Base-by-base conservation (phyloP, 2,888 invertebrate genomes). In the Sericinus montela region DNA sequence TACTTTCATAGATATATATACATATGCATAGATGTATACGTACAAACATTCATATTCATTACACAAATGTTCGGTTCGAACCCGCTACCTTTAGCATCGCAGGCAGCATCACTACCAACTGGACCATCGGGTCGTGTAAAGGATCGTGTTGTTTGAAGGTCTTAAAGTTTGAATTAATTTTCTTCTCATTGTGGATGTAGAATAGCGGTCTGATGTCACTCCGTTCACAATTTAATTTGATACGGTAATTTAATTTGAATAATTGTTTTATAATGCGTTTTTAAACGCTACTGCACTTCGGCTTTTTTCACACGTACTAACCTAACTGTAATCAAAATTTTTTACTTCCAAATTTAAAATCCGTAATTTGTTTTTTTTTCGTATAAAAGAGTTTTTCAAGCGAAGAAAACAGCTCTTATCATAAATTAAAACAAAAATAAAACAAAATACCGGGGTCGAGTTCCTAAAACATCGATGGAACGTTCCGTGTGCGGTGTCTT, bases 401-500 rank as follows among this genome's bases (percentile, higher is more conserved):
- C 47, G 45, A 13, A 49, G 51, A 54, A 48, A 48, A 50, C 43
- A 35, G 44, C 39, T 34, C 14, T 36, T 50, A 40, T 55, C 43
- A 62, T 64, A 60, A 65, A 61, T 52, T 56, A 51, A 38, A 50
- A 55, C 56, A 54, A 57, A 54, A 63, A 63, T 63, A 67, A 64
- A 61, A 65, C 52, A 58, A 60, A 60, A 60, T 45, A 60, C 61
- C 59, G 34, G 47, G 48, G 59, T 57, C 61, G 64, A 66, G 69
- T 75, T 75, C 74, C 70, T 67, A 73, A 76, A 73, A 75, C 69
- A 68, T 60, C 48, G 57, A 55, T 51, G 47, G 65, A 63, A 63
- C 62, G 72, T 63, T 62, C 66, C 62, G 62, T 55, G 51, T 65
- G 77, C 80, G 79, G 80, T 74, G 72, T 72, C 80, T 80, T 80